Evolutionary conservation across 2,888 invertebrate genomes (phyloP), one percentile per base, ranked within the genome.

Genomic region (Mycalesis mineus): DNA sequence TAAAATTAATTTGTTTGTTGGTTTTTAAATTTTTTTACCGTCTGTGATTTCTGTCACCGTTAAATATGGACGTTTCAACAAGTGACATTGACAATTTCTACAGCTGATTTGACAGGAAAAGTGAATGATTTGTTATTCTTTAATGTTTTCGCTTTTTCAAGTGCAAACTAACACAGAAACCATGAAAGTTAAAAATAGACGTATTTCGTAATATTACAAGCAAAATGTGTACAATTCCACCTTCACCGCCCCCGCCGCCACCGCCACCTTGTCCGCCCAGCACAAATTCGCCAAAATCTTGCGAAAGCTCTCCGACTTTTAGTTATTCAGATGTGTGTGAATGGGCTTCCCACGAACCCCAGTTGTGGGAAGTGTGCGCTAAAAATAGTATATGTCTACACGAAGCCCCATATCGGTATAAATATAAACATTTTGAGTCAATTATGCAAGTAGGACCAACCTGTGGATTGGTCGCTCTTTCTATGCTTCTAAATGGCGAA

Each of bases 401-500:
- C 28, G 69, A 73, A 50, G 70, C 86, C 47, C 93, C 94, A 1
- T 84, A 82, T 65, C 74, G 72, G 52, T 91, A 85, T 59, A 81
- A 80, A 57, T 91, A 90, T 60, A 87, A 75, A 59, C 73, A 77
- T 57, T 81, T 82, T 60, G 73, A 82, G 29, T 77, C 87, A 5
- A 79, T 85, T 55, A 62, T 77, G 42, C 92, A 92, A 80, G 77
- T 90, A 28, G 93, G 94, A 0, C 94, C 94, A 3, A 97, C 96
- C 68, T 97, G 97, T 86, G 97, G 97, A 7, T 79, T 97, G 57
- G 95, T 95, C n/a, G 96, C 97, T 1, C 79, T 97, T 31, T 94
- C 94, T 39, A 97, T 97, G 95, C 90, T 95, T 48, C 85, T 94
- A 0, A 91, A 92, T 61, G 91, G 91, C 48, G 84, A 85, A 56